Evolutionary conservation across 2,113 vertebrate genomes (phyloP).

Genomic region (Corythoichthys intestinalis): DNA sequence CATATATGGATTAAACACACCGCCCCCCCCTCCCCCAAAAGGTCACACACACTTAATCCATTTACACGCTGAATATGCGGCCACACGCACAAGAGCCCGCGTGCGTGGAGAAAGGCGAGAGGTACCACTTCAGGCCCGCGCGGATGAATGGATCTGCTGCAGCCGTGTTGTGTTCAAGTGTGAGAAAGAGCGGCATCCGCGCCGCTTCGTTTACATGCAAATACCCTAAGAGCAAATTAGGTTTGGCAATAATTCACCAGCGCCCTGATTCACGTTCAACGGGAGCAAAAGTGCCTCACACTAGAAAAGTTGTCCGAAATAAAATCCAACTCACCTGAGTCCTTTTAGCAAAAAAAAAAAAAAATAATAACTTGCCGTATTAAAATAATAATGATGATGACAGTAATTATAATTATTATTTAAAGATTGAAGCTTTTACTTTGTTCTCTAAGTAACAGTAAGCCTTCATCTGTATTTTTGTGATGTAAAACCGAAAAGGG

Average conservation of each 20-base stretch:
- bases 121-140: constrained; percentile 37
- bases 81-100: constrained; percentile 35
- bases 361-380: not conserved
- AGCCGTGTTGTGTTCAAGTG: constrained; percentile 46
- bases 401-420: not conserved
- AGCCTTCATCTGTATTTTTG: constrained; percentile 77
- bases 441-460: constrained; percentile 8
- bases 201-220: constrained; percentile 49
- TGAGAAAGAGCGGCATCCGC: constrained; percentile 6
- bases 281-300: constrained; percentile 8
- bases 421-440: constrained; percentile 3
- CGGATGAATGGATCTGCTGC: constrained; percentile 33
- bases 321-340: constrained; percentile 14
- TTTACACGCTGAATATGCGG: constrained; percentile 61
- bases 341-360: not conserved
- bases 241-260: constrained; percentile 52
- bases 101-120: constrained; percentile 29
- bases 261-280: constrained; percentile 40
- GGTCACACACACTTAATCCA: constrained; percentile 65
- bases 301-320: not conserved
- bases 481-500: constrained; percentile 26
- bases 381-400: not conserved
- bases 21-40: constrained; percentile 59
- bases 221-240: constrained; percentile 51
- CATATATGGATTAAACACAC: constrained; percentile 62